phyloP scores from a whole-genome alignment of 2,888 invertebrate species.

The Pedicia rivosa region DNA sequence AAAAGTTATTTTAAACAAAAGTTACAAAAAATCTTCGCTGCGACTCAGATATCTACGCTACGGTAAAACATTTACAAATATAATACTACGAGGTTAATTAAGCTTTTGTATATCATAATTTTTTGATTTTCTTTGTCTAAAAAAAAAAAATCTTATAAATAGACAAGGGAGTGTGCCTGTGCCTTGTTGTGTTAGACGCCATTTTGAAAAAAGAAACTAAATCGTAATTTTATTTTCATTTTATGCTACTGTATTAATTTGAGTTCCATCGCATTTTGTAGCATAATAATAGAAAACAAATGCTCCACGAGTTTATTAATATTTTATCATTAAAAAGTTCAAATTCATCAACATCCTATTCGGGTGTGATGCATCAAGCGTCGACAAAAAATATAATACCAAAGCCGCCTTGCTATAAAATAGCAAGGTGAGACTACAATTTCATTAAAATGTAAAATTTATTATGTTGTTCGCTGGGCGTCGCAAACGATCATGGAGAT shows the following conservation, averaged over 20 bases:
- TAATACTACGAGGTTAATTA: slow-evolving; percentile 2
- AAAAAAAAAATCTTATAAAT: slow-evolving; percentile 5
- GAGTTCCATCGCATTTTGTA: too few species aligned
- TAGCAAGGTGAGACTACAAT: slow-evolving; percentile 2
- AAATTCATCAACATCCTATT: not conserved
- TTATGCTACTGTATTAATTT: slow-evolving; percentile 1
- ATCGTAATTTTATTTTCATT: not conserved
- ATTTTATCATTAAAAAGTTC: not conserved
- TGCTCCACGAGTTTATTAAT: not conserved
- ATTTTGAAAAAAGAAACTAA: slow-evolving; percentile 1
- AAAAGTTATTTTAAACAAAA: too few species aligned
- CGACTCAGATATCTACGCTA: slow-evolving; percentile 3
- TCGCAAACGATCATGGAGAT: too few species aligned
- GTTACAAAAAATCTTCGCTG: too few species aligned
- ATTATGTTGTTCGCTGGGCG: too few species aligned
- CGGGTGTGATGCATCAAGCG: not conserved
- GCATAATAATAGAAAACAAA: not conserved
- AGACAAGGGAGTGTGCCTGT: slow-evolving; percentile 9
- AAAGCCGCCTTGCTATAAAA: not conserved
- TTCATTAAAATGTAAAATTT: not conserved
- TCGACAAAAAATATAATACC: not conserved
- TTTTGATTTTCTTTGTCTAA: slow-evolving; percentile 5
- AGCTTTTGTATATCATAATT: slow-evolving; percentile 3
- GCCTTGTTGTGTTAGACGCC: slow-evolving; percentile 10
- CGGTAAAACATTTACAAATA: slow-evolving; percentile 5